These are phyloP conservation scores for Glossophaga mutica DNA, from an alignment of 2,797 vertebrate genomes.

Conservation along the genomic window DNA sequence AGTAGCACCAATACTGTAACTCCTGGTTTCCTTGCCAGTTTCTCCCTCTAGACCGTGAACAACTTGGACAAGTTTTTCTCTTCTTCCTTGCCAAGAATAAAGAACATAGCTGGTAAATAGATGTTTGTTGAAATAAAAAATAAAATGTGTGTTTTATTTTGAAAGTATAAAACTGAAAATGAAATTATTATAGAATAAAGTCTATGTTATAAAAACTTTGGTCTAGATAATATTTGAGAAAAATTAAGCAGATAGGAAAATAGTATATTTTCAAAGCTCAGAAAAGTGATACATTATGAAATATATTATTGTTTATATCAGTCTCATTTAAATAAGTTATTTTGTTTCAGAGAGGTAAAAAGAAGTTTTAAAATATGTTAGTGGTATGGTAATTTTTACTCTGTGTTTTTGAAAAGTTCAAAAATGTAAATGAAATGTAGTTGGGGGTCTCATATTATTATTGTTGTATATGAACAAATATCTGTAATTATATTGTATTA, in stretches of 20 bases:
- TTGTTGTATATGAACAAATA: conserved; percentile 21
- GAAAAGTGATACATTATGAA: not conserved
- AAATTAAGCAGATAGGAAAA: not conserved
- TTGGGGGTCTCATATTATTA: conserved; percentile 46
- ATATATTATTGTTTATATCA: not conserved
- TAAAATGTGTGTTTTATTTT: not conserved
- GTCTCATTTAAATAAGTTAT: not conserved
- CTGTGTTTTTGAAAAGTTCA: not conserved
- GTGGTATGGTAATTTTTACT: not conserved
- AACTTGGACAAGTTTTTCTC: not conserved
- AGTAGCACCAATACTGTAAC: not conserved
- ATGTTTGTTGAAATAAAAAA: conserved; percentile 23
- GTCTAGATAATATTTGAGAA: not conserved
- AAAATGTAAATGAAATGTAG: conserved; percentile 37
- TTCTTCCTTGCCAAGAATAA: not conserved
- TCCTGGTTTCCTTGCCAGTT: not conserved
- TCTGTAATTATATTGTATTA: conserved; percentile 62
- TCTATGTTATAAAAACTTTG: not conserved
- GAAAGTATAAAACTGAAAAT: not conserved
- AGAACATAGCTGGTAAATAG: not conserved
- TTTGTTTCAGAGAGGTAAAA: not conserved
- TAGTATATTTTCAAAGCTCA: not conserved
- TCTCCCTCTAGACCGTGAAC: not conserved
- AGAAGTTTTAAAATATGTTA: not conserved
- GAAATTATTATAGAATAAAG: not conserved